phyloP scores from a whole-genome alignment of 2,113 vertebrate species.

The Martes martes region DNA sequence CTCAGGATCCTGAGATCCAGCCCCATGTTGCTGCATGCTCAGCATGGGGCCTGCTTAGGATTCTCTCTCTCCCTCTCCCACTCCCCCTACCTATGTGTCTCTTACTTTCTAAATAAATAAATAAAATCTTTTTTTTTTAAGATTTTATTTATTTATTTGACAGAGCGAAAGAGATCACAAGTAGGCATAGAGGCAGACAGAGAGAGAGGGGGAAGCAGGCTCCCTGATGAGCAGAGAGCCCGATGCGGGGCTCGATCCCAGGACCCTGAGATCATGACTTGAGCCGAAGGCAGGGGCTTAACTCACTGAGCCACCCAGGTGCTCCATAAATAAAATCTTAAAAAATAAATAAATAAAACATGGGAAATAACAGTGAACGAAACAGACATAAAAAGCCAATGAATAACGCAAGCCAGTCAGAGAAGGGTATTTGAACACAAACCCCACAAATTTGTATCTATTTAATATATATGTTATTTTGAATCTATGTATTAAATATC shows the following conservation, averaged over 20 bases:
- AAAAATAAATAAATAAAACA: background rate
- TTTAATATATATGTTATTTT: background rate
- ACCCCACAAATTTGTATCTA: background rate
- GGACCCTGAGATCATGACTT: no score
- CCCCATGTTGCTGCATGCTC: background rate
- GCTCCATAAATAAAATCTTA: background rate
- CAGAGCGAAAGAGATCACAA: no score
- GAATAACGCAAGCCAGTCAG: background rate
- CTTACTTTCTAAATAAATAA: background rate
- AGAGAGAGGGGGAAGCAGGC: no score
- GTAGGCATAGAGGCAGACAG: no score
- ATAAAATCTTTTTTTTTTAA: background rate
- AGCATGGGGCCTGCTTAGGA: background rate
- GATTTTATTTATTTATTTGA: no score
- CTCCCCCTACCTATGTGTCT: background rate
- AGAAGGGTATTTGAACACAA: background rate
- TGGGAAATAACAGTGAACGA: background rate
- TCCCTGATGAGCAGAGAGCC: no score
- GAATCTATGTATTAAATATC: background rate
- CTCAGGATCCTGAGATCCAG: background rate
- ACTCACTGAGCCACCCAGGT: no score
- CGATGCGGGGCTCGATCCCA: no score
- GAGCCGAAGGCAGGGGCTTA: no score
- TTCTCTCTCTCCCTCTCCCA: background rate
- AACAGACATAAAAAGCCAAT: background rate